A percentile compares a stretch with the other conserved stretches of the same genome.
phyloP scores from a whole-genome alignment of 2,888 invertebrate genomes.

The Yponomeuta sedellus region DNA sequence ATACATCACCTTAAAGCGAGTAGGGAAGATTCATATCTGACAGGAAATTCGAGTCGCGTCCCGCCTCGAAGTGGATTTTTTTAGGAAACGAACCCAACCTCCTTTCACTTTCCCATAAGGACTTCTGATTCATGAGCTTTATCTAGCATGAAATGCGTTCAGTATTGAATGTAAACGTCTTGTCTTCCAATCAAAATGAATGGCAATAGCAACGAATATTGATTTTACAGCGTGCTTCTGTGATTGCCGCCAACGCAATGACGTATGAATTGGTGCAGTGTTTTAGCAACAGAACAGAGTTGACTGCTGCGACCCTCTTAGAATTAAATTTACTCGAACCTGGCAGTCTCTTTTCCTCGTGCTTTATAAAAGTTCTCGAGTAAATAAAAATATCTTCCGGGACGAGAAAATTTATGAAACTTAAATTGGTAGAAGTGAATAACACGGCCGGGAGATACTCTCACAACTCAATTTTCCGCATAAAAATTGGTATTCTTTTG shows the following conservation, averaged over 20 bases:
- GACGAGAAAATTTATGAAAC: slow-evolving; percentile 19
- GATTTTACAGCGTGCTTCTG: slow-evolving; percentile 25
- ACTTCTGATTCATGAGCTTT: slow-evolving; percentile 73
- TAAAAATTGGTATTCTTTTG: slow-evolving; percentile 73
- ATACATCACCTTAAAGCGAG: slow-evolving; percentile 76
- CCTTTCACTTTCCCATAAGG: slow-evolving; percentile 63
- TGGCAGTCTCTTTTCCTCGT: not conserved
- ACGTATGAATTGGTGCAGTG: not conserved
- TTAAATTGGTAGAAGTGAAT: slow-evolving; percentile 48
- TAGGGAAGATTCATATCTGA: slow-evolving; percentile 73
- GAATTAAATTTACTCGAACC: not conserved
- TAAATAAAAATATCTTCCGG: not conserved
- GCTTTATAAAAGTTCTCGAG: not conserved
- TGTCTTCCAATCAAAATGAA: slow-evolving; percentile 47
- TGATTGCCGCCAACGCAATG: not conserved
- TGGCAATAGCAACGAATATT: slow-evolving; percentile 47
- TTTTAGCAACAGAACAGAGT: not conserved
- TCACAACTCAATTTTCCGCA: slow-evolving; percentile 67
- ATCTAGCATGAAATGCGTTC: slow-evolving; percentile 70
- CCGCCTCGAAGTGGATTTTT: slow-evolving; percentile 60
- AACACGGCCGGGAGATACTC: slow-evolving; percentile 43
- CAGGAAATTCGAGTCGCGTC: slow-evolving; percentile 72
- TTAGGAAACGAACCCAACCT: slow-evolving; percentile 58
- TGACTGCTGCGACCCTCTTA: not conserved
- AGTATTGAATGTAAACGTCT: slow-evolving; percentile 64